These are phyloP conservation scores for Chlorocebus sabaeus DNA, from an alignment of 2,113 vertebrate species.

Conservation along the genomic window DNA sequence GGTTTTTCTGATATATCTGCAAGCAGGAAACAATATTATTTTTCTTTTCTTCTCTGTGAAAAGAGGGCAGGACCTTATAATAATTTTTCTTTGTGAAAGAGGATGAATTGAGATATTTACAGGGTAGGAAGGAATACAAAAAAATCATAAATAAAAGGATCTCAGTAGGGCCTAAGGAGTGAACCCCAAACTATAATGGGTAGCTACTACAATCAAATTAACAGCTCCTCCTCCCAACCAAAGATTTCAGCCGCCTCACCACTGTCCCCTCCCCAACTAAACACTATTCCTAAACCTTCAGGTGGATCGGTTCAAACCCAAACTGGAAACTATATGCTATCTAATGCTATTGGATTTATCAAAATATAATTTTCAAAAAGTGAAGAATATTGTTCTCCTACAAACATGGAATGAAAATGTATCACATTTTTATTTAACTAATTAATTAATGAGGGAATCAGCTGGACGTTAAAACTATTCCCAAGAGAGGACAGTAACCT, in stretches of 20 bases:
- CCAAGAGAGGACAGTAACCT: neutral
- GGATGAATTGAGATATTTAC: constrained; percentile 25
- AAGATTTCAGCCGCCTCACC: neutral
- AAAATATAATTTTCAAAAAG: neutral
- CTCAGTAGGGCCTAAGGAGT: neutral
- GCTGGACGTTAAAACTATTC: neutral
- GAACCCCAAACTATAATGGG: neutral
- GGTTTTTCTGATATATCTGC: constrained; percentile 46
- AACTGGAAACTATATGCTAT: neutral
- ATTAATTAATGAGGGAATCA: neutral
- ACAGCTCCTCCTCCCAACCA: rapidly evolving
- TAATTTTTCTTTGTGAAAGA: constrained; percentile 42
- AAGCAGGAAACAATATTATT: constrained; percentile 41
- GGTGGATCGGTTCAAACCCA: neutral
- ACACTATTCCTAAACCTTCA: neutral
- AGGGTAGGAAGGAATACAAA: neutral
- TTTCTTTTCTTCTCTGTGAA: constrained; percentile 46
- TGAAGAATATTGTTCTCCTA: neutral
- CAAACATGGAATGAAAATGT: neutral
- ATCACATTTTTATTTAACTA: neutral
- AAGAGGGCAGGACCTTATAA: constrained; percentile 45
- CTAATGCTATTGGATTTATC: neutral
- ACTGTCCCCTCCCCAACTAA: too few species aligned
- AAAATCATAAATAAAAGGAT: neutral
- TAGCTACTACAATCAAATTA: neutral